Base-by-base conservation (phyloP, 1,140 invertebrate genomes). In the Leptopilina boulardi region DNA sequence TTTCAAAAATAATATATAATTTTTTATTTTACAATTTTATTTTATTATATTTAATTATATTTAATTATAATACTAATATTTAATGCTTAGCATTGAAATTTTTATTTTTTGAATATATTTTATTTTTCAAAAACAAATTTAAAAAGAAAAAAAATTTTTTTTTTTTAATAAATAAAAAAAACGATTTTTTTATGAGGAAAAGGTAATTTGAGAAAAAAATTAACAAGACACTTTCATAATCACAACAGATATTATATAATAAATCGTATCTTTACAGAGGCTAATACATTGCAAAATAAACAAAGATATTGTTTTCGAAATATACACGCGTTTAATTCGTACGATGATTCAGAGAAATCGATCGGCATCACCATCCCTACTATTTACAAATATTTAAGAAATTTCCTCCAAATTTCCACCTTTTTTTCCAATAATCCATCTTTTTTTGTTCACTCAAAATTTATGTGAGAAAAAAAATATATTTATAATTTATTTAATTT, bases 211-310 rank as follows among this genome's bases (percentile, higher is more conserved):
- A 66, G 11, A 26, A 70, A 75, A 47, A 70, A 81, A 73, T 54
- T 70, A 77, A 83, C 54, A 75, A 79, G 54, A 77, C 34, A 73
- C 70, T 76, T 86, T 84, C 78, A 47, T 88, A 89, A 89, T 89
- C 87, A 87, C 87, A 89, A 89, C 88, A 89, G 85, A 89, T 89
- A 89, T 87, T 87, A 87, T 66, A 66, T 89, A 89, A 89, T 89
- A 88, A 89, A 89, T 66, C 82, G 87, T 88, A 89, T 88, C 79
- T 89, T 88, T 87, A 89, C 87, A 89, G 85, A 87, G 86, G 81
- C 87, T 88, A 80, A 86, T 89, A 89, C 88, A 89, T 85, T 89
- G 86, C 87, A 86, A 89, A 87, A 87, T 83, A 83, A 88, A 89
- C 83, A 87, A 87, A 82, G 82, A 87, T 85, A 86, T 77, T 82